Conservation (phyloP, 1,140 invertebrate genomes). For the Lethocerus indicus region DNA sequence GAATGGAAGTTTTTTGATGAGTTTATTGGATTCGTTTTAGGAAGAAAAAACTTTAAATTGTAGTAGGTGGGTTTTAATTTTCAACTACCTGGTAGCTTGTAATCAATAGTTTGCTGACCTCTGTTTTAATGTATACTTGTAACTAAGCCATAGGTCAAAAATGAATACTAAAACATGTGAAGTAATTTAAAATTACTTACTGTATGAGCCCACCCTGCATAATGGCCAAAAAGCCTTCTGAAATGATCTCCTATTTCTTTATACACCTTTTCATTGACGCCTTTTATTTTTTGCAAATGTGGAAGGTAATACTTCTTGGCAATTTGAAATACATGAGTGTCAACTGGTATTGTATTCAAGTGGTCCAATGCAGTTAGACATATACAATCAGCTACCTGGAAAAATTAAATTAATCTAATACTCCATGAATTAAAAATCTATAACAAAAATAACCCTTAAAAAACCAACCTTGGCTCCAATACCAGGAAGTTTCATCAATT, state of each 20-base stretch:
- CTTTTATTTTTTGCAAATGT: slow-evolving; percentile 55
- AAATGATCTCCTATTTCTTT: slow-evolving; percentile 71
- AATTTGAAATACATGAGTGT: slow-evolving; percentile 93
- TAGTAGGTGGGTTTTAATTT: no score
- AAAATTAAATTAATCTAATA: not conserved
- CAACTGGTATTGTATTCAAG: slow-evolving; percentile 76
- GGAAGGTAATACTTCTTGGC: slow-evolving; percentile 66
- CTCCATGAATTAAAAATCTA: not conserved
- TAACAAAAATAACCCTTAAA: not conserved
- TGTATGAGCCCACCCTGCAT: slow-evolving; percentile 91
- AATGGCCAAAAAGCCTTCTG: slow-evolving; percentile 58
- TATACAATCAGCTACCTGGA: slow-evolving; percentile 90
- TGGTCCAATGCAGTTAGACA: slow-evolving; percentile 92
- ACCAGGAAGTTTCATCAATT: slow-evolving; percentile 62
- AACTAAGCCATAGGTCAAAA: no score
- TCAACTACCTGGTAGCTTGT: no score
- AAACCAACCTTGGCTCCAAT: slow-evolving; percentile 66
- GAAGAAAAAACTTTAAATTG: no score
- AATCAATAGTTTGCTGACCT: no score
- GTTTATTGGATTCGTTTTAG: no score
- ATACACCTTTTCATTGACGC: slow-evolving; percentile 67
- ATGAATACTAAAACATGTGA: no score
- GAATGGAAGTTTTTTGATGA: no score
- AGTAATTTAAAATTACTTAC: no score
- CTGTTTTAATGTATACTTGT: no score